Conservation (phyloP, 2,113 vertebrate genomes). For the Ceyx margarethae region DNA sequence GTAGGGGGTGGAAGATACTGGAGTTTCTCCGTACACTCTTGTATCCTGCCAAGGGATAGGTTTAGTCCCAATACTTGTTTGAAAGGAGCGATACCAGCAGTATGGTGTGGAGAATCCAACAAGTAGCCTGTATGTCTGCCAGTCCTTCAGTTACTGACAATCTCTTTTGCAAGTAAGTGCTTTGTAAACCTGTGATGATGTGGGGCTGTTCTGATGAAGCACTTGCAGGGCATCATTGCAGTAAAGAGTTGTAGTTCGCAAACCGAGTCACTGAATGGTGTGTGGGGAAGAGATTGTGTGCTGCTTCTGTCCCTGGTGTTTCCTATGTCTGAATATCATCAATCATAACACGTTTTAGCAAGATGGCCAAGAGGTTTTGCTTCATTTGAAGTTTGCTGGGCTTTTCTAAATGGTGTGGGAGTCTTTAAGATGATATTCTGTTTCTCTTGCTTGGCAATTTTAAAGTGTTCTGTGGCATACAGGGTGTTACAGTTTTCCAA, state of each 20-base stretch:
- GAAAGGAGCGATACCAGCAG: not conserved
- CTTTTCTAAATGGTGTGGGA: not conserved
- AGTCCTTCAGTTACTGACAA: not conserved
- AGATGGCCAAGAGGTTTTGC: not conserved
- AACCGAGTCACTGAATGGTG: not conserved
- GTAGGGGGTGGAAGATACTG: no score
- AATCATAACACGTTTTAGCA: not conserved
- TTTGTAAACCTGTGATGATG: not conserved
- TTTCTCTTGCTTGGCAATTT: not conserved
- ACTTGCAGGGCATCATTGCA: not conserved
- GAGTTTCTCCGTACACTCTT: not conserved
- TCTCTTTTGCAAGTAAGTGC: not conserved
- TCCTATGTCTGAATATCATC: not conserved
- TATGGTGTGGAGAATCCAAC: not conserved
- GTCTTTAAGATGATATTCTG: not conserved
- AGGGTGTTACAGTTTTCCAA: not conserved
- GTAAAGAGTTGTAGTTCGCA: not conserved
- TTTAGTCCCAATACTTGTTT: not conserved
- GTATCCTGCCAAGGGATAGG: not conserved
- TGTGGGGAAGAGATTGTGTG: not conserved
- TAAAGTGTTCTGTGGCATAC: not conserved
- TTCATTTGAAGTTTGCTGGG: not conserved
- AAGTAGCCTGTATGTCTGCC: not conserved
- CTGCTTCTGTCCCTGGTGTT: not conserved
- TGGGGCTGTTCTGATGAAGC: not conserved